phyloP scores from a whole-genome alignment of 2,888 invertebrate genomes.

The Caradrina kadenii region DNA sequence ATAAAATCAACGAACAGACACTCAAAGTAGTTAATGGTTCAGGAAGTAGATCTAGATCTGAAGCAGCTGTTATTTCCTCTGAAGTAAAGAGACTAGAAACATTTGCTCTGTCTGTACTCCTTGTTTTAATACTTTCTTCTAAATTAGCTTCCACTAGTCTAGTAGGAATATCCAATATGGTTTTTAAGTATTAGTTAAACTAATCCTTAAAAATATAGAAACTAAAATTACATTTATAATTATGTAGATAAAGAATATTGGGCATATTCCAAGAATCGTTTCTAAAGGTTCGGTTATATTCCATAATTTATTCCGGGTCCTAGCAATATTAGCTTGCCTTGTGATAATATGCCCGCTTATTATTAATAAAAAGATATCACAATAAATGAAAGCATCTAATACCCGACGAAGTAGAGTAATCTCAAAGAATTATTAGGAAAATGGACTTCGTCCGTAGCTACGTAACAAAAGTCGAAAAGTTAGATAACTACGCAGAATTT shows the following conservation, averaged over 20 bases:
- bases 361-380: constrained; percentile 26
- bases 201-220: neutral
- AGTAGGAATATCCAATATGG: neutral
- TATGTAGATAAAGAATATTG: neutral
- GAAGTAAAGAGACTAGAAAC: constrained; percentile 27
- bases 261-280: neutral
- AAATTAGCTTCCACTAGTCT: constrained; percentile 12
- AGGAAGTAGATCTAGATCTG: constrained; percentile 47
- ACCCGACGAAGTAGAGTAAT: constrained; percentile 43
- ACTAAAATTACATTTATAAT: neutral
- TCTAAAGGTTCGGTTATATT: neutral
- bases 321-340: constrained; percentile 4
- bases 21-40: constrained; percentile 36
- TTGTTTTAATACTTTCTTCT: constrained; percentile 2
- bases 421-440: constrained; percentile 50
- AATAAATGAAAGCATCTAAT: constrained; percentile 38
- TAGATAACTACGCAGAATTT: constrained; percentile 41
- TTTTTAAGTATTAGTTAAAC: neutral
- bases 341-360: neutral
- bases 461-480: constrained; percentile 47
- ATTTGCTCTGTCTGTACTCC: constrained; percentile 7
- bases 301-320: neutral
- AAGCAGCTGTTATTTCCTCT: constrained; percentile 50
- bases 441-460: constrained; percentile 26
- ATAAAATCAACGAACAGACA: constrained; percentile 42